Evolutionary conservation across 2,797 vertebrate species (phyloP), one percentile per base, ranked within the genome.

Genomic region (Esox lucius): DNA sequence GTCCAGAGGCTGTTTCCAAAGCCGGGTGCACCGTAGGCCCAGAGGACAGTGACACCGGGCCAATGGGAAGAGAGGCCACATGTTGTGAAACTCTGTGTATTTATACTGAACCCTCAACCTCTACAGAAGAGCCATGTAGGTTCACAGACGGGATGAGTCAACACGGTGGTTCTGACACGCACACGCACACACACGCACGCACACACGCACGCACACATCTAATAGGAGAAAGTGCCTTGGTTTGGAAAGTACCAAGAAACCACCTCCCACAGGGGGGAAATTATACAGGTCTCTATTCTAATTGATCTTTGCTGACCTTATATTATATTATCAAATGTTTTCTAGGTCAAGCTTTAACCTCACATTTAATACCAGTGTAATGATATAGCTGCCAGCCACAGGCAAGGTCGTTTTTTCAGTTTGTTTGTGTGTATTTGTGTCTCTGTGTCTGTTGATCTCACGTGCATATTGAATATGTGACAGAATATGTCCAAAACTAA

Each of bases 231-330:
- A 89, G 89, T 87, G 83, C 39, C 68, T 73, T 84, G 91, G 92
- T 74, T 39, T 84, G 91, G 92, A 94, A 94, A 93, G 90, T 90
- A 93, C 91, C 91, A 78, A 85, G 79, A 85, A 89, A 75, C 70
- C 83, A 83, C 75, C 35, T 46, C 62, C 72, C 33, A 15, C 42
- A 70, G 71, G 72, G 78, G 80, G 76, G 66, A 81, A 85, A 75
- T 85, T 74, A 73, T 74, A 17, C 74, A 83, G 70, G 39, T 66
- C 75, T 80, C 35, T 70, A 79, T 75, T 67, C 72, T 4, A 35
- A 39, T 53, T 76, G 80, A 89, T 87, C 19, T 22, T 12, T 19
- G n/a, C n/a, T 66, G 28, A 81, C 51, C 49, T 73, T 78, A 9
- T 13, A 46, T 1, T 13, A 46, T 46, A 46, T 46, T 4, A 22